These are phyloP conservation scores for Aproaerema taeniolella DNA, from an alignment of 2,888 invertebrate genomes.

Conservation along the genomic window DNA sequence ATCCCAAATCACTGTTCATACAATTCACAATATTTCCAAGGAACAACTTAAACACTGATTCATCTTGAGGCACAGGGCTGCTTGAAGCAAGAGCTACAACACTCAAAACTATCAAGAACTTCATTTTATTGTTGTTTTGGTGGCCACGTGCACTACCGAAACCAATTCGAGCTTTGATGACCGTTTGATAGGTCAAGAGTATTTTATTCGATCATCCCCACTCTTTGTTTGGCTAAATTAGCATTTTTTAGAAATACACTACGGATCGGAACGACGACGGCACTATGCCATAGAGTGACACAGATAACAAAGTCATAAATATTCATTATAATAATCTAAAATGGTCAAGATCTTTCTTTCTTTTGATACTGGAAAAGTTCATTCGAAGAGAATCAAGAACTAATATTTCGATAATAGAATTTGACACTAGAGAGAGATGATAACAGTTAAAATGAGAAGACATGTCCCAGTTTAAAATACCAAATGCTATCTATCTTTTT, in stretches of 20 bases:
- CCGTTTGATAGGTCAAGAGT: conserved; percentile 56
- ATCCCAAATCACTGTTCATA: conserved; percentile 58
- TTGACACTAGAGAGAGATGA: too few species aligned
- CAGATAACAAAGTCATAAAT: conserved; percentile 57
- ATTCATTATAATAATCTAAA: conserved; percentile 52
- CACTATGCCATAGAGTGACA: conserved; percentile 59
- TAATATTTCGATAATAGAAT: too few species aligned
- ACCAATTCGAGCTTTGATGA: conserved; percentile 61
- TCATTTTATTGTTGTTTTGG: conserved; percentile 43
- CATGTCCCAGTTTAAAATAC: too few species aligned
- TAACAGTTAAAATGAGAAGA: too few species aligned
- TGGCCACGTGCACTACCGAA: conserved; percentile 43
- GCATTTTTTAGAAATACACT: conserved; percentile 61
- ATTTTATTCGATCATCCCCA: conserved; percentile 70
- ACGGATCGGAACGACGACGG: conserved; percentile 49
- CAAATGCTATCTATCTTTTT: too few species aligned
- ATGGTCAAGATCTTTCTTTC: conserved; percentile 45
- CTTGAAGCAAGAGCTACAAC: conserved; percentile 43
- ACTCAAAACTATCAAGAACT: conserved; percentile 49
- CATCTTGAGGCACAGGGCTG: conserved; percentile 50
- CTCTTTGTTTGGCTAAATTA: conserved; percentile 49
- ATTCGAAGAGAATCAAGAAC: too few species aligned
- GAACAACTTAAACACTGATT: conserved; percentile 48
- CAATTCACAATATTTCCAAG: conserved; percentile 57
- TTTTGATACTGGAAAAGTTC: conserved; percentile 34